Evolutionary conservation across 2,888 invertebrate genomes (phyloP).

Genomic region (Euspilapteryx auroguttella): DNA sequence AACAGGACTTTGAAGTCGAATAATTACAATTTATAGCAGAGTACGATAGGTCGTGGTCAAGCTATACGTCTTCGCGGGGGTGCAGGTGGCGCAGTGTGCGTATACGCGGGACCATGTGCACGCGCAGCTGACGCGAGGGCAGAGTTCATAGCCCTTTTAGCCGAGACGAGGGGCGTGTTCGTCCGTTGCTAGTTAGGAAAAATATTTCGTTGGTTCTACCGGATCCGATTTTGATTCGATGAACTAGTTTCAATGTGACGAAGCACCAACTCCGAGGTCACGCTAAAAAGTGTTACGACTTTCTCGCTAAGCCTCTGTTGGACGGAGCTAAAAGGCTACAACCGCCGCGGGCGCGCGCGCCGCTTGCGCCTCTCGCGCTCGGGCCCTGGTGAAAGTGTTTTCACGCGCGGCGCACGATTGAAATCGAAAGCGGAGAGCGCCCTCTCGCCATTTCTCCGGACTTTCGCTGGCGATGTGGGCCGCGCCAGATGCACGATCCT

Average conservation of each 20-base stretch:
- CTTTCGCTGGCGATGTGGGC: slow-evolving; percentile 55
- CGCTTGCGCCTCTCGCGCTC: slow-evolving; percentile 40
- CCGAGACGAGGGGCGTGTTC: too few relatives aligned
- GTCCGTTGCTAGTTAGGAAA: too few relatives aligned
- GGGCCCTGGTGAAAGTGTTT: slow-evolving; percentile 52
- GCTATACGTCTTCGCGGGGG: slow-evolving; percentile 15
- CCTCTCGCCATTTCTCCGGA: slow-evolving; percentile 59
- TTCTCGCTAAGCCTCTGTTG: slow-evolving; percentile 47
- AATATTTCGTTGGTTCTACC: slow-evolving; percentile 16
- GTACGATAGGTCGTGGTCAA: slow-evolving; percentile 50
- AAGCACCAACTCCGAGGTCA: slow-evolving; percentile 55
- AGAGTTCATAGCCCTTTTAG: slow-evolving; percentile 55
- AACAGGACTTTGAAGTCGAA: too few relatives aligned
- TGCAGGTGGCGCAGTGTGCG: slow-evolving; percentile 42
- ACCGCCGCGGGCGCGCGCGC: slow-evolving; percentile 28
- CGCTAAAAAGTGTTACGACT: slow-evolving; percentile 58
- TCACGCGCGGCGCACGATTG: slow-evolving; percentile 41
- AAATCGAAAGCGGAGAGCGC: slow-evolving; percentile 59
- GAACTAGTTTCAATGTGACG: slow-evolving; percentile 53
- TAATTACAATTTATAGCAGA: too few relatives aligned
- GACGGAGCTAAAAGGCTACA: slow-evolving; percentile 26
- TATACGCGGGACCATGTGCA: slow-evolving; percentile 37
- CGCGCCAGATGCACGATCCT: slow-evolving; percentile 45
- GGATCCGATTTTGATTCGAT: slow-evolving; percentile 28
- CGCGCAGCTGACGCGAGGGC: slow-evolving; percentile 54